A percentile compares a stretch with the other conserved stretches of the same genome.
phyloP scores from a whole-genome alignment of 2,797 vertebrate species.

The Jordanella pulchra region DNA sequence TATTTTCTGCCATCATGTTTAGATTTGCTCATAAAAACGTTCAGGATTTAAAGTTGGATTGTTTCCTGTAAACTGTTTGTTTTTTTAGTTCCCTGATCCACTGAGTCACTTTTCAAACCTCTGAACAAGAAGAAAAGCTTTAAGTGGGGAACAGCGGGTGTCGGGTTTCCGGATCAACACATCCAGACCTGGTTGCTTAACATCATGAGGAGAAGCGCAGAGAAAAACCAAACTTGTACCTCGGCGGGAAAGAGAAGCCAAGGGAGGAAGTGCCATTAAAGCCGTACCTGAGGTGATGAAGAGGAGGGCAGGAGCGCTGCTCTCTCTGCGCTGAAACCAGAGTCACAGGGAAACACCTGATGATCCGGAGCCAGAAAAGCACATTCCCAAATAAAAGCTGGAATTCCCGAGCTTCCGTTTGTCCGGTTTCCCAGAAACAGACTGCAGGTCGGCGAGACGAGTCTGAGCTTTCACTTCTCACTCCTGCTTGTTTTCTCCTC shows the following conservation, averaged over 20 bases:
- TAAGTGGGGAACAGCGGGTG: background rate
- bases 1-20: no score
- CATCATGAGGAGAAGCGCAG: background rate
- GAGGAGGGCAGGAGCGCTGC: slow-evolving; percentile 17
- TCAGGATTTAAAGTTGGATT: background rate
- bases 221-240: background rate
- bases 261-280: background rate
- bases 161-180: background rate
- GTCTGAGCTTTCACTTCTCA: slow-evolving; percentile 62
- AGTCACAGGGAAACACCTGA: slow-evolving; percentile 73
- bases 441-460: slow-evolving; percentile 29
- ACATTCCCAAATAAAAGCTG: slow-evolving; percentile 46
- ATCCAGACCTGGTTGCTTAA: background rate
- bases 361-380: slow-evolving; percentile 56
- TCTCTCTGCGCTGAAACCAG: slow-evolving; percentile 43
- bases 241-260: background rate
- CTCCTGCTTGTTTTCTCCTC: slow-evolving; percentile 50
- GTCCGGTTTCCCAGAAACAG: background rate
- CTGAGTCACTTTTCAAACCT: background rate
- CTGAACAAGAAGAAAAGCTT: background rate
- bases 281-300: slow-evolving; percentile 60
- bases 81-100: no score
- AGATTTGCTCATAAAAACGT: no score
- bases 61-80: background rate
- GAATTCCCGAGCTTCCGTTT: slow-evolving; percentile 43